Evolutionary conservation across 2,797 vertebrate genomes (phyloP).

Genomic region (Astyanax mexicanus): DNA sequence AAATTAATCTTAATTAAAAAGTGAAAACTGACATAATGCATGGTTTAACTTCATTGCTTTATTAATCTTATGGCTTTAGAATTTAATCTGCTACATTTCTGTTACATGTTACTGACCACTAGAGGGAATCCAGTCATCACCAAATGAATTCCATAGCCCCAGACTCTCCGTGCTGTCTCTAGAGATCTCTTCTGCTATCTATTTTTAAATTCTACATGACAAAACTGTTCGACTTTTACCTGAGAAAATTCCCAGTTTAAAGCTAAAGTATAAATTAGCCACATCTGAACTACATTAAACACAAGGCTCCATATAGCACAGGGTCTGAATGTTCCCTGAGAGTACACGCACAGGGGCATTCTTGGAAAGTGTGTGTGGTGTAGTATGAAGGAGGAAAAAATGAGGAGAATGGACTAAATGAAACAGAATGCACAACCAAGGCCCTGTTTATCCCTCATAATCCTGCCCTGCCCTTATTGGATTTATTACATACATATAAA

Average conservation of each 20-base stretch:
- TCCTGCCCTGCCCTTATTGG: not conserved
- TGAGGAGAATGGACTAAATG: not conserved
- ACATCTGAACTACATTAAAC: no score
- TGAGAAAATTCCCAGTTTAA: no score
- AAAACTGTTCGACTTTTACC: no score
- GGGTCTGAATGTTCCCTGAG: not conserved
- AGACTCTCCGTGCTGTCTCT: not conserved
- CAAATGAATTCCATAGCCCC: not conserved
- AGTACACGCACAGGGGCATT: constrained; percentile 1
- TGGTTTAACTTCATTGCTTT: no score
- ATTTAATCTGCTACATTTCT: not conserved
- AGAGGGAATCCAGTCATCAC: constrained; percentile 34
- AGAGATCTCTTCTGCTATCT: no score
- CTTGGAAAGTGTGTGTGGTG: not conserved
- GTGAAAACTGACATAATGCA: no score
- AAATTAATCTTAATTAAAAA: no score
- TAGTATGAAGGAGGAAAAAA: not conserved
- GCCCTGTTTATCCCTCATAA: not conserved
- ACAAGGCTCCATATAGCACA: not conserved
- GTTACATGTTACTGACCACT: constrained; percentile 23
- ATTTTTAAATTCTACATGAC: no score
- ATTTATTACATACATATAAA: not conserved
- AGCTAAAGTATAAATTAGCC: no score
- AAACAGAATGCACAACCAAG: not conserved
- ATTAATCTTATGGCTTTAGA: not conserved